Evolutionary conservation across 2,113 vertebrate species (phyloP).

Genomic region (Neolamprologus caudopunctatus): DNA sequence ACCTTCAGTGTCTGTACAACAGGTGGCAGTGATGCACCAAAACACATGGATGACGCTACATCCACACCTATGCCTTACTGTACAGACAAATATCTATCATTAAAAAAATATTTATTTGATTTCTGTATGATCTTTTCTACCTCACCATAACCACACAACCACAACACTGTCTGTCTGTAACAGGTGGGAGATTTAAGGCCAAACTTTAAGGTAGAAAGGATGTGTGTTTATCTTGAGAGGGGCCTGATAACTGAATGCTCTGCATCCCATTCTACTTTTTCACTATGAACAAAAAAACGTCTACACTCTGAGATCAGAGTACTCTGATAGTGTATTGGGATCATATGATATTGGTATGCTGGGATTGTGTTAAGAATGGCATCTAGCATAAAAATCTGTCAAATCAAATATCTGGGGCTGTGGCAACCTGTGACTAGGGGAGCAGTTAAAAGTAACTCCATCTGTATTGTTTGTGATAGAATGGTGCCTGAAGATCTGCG

Average conservation of each 20-base stretch:
- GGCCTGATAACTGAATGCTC: neutral
- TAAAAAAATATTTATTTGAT: neutral
- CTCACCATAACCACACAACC: neutral
- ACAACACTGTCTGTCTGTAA: neutral
- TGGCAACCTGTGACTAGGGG: neutral
- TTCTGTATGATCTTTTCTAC: neutral
- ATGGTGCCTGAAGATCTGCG: neutral
- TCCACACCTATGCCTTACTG: neutral
- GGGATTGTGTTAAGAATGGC: neutral
- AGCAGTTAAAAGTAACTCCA: neutral
- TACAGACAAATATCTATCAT: neutral
- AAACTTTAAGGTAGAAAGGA: neutral
- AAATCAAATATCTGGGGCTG: neutral
- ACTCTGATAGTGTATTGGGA: neutral
- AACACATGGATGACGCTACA: fast-evolving
- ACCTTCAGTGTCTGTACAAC: neutral
- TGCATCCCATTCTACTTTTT: neutral
- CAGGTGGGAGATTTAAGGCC: neutral
- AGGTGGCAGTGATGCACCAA: neutral
- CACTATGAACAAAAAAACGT: neutral
- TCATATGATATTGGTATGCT: neutral
- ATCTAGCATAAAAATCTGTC: neutral
- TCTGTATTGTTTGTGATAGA: neutral
- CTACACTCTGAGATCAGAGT: neutral
- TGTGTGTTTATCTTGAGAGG: neutral